Evolutionary conservation across 2,888 invertebrate species (phyloP).

Genomic region (Leucophora obtusa): DNA sequence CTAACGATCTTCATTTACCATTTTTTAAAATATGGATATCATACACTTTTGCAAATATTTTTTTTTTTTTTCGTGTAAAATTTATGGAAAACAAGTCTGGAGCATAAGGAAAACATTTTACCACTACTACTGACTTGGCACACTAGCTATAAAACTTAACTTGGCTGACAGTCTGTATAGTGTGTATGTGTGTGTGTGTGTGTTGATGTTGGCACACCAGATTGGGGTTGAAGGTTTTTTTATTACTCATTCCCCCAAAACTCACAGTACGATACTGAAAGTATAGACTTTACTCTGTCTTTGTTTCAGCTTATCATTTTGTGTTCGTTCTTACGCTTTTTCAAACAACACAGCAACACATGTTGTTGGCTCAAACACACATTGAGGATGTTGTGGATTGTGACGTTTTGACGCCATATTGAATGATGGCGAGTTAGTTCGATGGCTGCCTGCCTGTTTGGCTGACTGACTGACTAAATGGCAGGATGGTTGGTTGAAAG

Average conservation of each 20-base stretch:
- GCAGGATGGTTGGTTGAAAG: background rate
- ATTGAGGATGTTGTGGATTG: slow-evolving; percentile 67
- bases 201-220: slow-evolving; percentile 54
- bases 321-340: slow-evolving; percentile 2
- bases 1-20: no score
- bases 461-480: slow-evolving; percentile 14
- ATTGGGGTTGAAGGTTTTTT: slow-evolving; percentile 61
- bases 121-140: slow-evolving; percentile 25
- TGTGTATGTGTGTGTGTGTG: background rate
- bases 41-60: background rate
- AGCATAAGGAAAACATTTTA: background rate
- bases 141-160: background rate
- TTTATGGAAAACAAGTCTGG: slow-evolving; percentile 7
- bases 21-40: no score
- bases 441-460: slow-evolving; percentile 10
- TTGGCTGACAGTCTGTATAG: slow-evolving; percentile 12
- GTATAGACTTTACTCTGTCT: slow-evolving; percentile 37
- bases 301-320: slow-evolving; percentile 35
- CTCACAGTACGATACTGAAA: slow-evolving; percentile 11
- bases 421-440: slow-evolving; percentile 65
- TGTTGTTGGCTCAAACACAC: slow-evolving; percentile 58
- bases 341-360: slow-evolving; percentile 53
- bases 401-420: slow-evolving; percentile 77
- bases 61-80: slow-evolving; percentile 20
- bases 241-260: slow-evolving; percentile 36